These are phyloP conservation scores for Rhinella marina DNA, from an alignment of 2,797 vertebrate genomes.

Conservation along the genomic window DNA sequence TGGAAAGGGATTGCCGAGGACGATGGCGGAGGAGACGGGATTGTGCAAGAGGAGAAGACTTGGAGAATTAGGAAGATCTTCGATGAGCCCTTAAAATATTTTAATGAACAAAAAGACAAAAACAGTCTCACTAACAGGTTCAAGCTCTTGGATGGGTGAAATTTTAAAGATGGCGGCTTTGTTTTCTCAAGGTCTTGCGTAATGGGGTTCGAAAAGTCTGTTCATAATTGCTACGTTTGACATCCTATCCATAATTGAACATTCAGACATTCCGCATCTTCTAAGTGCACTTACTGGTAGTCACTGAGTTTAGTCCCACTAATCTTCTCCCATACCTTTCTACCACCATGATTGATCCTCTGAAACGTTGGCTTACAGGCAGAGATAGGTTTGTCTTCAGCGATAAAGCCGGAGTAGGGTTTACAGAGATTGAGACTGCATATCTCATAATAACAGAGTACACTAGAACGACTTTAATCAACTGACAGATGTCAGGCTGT, in stretches of 20 bases:
- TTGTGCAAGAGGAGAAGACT: slow-evolving; percentile 42
- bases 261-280: neutral
- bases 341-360: too few relatives aligned
- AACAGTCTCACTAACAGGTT: neutral
- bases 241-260: neutral
- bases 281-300: too few relatives aligned
- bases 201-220: neutral
- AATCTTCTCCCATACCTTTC: too few relatives aligned
- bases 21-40: slow-evolving; percentile 1
- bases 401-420: too few relatives aligned
- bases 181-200: neutral
- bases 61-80: slow-evolving; percentile 16
- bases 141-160: neutral
- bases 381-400: too few relatives aligned
- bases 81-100: neutral
- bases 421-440: too few relatives aligned
- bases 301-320: too few relatives aligned
- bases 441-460: too few relatives aligned
- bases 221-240: neutral
- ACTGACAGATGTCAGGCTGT: too few relatives aligned
- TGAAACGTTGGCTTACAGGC: too few relatives aligned
- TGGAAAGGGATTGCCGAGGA: neutral
- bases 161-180: neutral
- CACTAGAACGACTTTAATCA: too few relatives aligned
- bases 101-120: slow-evolving; percentile 22